Evolutionary conservation across 2,113 vertebrate species (phyloP), one percentile per base, ranked within the genome.

Genomic region (Gulo gulo): DNA sequence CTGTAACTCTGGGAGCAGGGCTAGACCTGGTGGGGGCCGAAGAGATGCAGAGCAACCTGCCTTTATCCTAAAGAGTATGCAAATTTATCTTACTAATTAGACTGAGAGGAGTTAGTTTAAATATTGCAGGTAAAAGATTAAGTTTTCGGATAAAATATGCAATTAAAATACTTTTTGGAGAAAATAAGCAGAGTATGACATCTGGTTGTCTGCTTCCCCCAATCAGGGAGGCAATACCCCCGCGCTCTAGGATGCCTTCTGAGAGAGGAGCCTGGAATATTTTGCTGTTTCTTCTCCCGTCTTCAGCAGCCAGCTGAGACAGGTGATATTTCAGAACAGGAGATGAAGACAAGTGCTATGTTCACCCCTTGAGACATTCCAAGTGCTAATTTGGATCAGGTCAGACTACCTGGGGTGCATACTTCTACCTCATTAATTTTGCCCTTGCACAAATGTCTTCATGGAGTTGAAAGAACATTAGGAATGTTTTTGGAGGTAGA

Each of bases 401-500:
- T 71, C 50, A 91, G 65, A 63, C 65, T 55, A 65, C 47, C 83
- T 67, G 76, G 73, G 59, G n/a, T 88, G 11, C 39, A 47, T 11
- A 63, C 34, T 65, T 96, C 71, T 71, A 55, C 45, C 31, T 93
- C 90, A 85, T 95, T 91, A 81, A 55, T 63, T 94, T 85, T 88
- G 21, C 21, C 50, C 78, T 85, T 95, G 81, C 42, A 63, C 6
- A 26, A 69, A 42, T 78, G 34, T 88, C 78, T 95, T 82, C 50
- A 42, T 3, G 34, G 36, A 52, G 11, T 45, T 15, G 18, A 84
- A 79, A 80, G 34, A 91, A 71, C 12, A 45, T 23, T 31, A 26
- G 42, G 45, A 76, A 84, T 63, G 29, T 21, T 74, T 83, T 61
- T 57, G 16, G 18, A 93, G 31, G 57, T 42, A 21, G 63, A 57